Evolutionary conservation across 1,140 invertebrate species (phyloP).

Genomic region (Brachionus angularis): DNA sequence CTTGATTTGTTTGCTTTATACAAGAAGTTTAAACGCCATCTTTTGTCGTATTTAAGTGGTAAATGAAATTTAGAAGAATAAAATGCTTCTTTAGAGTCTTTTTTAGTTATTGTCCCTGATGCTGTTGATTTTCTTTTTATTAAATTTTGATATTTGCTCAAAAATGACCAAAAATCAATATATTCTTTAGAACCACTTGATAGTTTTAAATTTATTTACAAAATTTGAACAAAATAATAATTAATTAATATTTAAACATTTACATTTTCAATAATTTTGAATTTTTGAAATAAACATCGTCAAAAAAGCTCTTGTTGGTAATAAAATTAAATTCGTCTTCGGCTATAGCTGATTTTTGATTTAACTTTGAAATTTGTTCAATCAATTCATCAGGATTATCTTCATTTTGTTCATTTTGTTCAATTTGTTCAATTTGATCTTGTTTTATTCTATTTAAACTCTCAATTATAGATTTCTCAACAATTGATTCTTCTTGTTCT

Average conservation of each 20-base stretch:
- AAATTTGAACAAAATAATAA: neutral
- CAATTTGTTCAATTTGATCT: neutral
- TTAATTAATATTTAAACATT: neutral
- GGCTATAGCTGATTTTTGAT: no score
- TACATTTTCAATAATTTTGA: conserved; percentile 23
- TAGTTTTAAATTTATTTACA: no score
- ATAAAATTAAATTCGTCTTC: conserved; percentile 10
- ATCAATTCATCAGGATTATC: conserved; percentile 6
- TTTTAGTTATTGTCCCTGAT: neutral
- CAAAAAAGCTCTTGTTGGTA: neutral
- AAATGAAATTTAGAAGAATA: neutral
- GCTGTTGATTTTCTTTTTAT: neutral
- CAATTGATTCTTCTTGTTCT: no score
- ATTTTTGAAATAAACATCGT: conserved; percentile 16
- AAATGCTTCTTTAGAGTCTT: neutral
- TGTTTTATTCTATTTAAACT: no score
- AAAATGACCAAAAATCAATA: conserved; percentile 35
- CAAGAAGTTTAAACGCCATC: neutral
- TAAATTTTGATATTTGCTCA: conserved; percentile 24
- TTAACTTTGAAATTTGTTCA: neutral
- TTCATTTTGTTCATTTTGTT: neutral
- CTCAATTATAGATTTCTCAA: no score
- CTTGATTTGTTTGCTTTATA: conserved; percentile 15
- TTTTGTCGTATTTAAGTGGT: conserved; percentile 32
- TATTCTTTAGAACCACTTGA: conserved; percentile 28